Conservation (phyloP, 2,113 vertebrate species). For the Xenopus laevis region DNA sequence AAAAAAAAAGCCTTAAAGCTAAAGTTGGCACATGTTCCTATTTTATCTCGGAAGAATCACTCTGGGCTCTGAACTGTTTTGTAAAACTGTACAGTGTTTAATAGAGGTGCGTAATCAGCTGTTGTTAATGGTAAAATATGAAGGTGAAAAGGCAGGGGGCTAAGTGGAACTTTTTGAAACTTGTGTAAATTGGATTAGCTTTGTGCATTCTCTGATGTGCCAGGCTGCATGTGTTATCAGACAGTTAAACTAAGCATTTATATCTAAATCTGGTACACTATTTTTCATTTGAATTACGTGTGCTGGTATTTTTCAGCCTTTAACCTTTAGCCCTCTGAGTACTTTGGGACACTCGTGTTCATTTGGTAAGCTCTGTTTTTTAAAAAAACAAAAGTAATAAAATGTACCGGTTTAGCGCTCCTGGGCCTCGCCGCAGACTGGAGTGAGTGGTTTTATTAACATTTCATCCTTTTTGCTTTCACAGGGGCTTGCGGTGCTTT, state of each 20-base stretch:
- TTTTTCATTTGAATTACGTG: constrained; percentile 76
- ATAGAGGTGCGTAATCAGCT: constrained; percentile 79
- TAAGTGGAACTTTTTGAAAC: constrained; percentile 81
- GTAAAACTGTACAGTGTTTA: constrained; percentile 84
- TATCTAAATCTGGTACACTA: constrained; percentile 87
- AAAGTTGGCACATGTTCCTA: constrained; percentile 87
- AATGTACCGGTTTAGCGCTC: constrained; percentile 53
- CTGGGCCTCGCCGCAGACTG: constrained; percentile 68
- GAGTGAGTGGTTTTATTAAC: constrained; percentile 74
- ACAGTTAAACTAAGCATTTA: constrained; percentile 88
- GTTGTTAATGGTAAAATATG: constrained; percentile 85
- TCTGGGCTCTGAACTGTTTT: constrained; percentile 74
- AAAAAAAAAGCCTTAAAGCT: constrained; percentile 88
- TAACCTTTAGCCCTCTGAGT: constrained; percentile 97
- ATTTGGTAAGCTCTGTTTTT: constrained; percentile 67
- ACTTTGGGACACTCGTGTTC: constrained; percentile 89
- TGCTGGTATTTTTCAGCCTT: constrained; percentile 80
- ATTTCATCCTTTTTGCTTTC: constrained; percentile 62
- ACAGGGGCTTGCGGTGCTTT: constrained; percentile 3
- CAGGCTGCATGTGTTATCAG: constrained; percentile 95
- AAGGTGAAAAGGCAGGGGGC: constrained; percentile 84
- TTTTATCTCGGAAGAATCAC: constrained; percentile 74
- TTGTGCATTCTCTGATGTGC: constrained; percentile 83
- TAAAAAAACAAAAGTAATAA: constrained; percentile 58
- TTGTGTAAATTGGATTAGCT: constrained; percentile 89